Conservation (phyloP, 2,888 invertebrate genomes). For the Anodontia alba region DNA sequence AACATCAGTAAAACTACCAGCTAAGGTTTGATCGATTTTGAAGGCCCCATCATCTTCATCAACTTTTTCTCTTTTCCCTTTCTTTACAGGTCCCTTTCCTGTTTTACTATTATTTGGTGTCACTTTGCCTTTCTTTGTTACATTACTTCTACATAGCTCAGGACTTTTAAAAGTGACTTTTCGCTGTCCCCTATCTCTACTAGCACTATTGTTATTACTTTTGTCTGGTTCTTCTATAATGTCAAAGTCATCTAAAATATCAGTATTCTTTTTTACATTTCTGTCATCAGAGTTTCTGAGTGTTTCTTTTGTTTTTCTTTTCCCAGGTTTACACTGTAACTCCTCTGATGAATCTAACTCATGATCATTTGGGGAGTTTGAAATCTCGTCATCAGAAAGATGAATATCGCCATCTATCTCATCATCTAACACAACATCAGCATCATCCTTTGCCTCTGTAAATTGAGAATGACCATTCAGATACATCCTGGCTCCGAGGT, state of each 20-base stretch:
- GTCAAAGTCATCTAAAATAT: neutral
- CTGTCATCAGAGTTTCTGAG: neutral
- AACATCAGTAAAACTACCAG: constrained; percentile 66
- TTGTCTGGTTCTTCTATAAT: neutral
- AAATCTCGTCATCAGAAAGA: neutral
- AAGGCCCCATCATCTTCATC: constrained; percentile 26
- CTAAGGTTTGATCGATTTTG: constrained; percentile 49
- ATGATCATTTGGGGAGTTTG: neutral
- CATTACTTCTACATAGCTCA: neutral
- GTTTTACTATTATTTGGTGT: constrained; percentile 35
- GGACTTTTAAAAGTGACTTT: constrained; percentile 15
- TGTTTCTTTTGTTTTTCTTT: constrained; percentile 8
- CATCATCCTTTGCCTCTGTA: constrained; percentile 8
- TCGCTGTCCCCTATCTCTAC: no score
- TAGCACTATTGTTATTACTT: no score
- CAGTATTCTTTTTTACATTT: neutral
- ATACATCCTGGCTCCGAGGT: no score
- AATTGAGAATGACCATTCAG: neutral
- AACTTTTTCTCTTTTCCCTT: constrained; percentile 17
- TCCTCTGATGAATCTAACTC: neutral
- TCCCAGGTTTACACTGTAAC: neutral
- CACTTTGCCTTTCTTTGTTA: constrained; percentile 39
- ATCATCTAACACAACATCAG: neutral
- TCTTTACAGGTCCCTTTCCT: constrained; percentile 49
- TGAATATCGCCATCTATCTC: neutral